Conservation (phyloP, 92 coral and sea anemone species). For the Nematostella vectensis region DNA sequence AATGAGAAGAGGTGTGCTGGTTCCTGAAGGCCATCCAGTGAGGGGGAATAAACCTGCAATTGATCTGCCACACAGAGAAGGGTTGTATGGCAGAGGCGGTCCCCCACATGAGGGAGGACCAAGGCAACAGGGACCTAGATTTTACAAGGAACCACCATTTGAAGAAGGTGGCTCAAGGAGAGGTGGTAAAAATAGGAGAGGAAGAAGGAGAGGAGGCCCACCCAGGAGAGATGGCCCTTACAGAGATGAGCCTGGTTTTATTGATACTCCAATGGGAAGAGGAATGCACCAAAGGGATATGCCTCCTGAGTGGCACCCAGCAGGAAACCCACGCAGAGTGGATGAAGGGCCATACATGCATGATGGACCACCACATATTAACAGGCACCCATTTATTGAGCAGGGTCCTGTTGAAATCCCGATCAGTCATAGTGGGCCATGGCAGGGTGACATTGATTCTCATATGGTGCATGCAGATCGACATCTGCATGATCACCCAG, state of each 20-base stretch:
- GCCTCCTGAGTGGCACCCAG: slow-evolving; percentile 6
- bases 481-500: no score
- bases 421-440: no score
- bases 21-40: background rate
- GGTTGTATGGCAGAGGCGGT: no score
- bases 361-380: background rate
- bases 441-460: no score
- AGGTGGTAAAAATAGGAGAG: background rate
- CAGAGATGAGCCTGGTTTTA: slow-evolving; percentile 3
- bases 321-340: background rate
- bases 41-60: no score
- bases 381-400: background rate
- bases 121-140: no score
- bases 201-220: slow-evolving; percentile 26
- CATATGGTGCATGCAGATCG: no score
- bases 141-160: background rate
- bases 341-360: background rate
- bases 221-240: slow-evolving; percentile 2
- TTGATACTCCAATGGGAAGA: slow-evolving; percentile 1
- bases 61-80: background rate
- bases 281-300: slow-evolving; percentile 10
- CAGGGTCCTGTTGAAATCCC: background rate
- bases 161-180: background rate
- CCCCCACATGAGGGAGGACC: background rate
- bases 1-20: background rate